Evolutionary conservation across 1,140 invertebrate genomes (phyloP).

Genomic region (Drosophila sechellia): DNA sequence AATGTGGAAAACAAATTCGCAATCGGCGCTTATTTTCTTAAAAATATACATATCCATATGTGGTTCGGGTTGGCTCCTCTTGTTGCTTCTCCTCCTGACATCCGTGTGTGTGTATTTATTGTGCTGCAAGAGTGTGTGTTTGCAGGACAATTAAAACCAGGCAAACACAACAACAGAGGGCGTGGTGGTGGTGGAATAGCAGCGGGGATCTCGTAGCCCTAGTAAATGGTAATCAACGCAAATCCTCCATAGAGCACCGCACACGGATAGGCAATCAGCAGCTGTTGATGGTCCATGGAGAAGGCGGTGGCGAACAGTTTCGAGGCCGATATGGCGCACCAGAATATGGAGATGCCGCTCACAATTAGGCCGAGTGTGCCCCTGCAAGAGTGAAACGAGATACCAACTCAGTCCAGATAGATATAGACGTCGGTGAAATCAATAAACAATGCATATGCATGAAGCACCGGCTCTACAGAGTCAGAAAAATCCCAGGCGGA

Average conservation of each 20-base stretch:
- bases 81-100: conserved; percentile 13
- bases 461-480: conserved; percentile 24
- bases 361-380: conserved; percentile 86
- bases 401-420: conserved; percentile 44
- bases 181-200: conserved; percentile 17
- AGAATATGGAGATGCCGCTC: conserved; percentile 89
- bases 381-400: conserved; percentile 74
- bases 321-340: conserved; percentile 93
- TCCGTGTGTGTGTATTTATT: conserved; percentile 30
- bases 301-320: conserved; percentile 92
- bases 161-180: conserved; percentile 43
- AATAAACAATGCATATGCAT: conserved; percentile 82
- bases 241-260: conserved; percentile 94
- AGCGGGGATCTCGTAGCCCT: conserved; percentile 48
- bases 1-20: conserved; percentile 69
- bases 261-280: conserved; percentile 94
- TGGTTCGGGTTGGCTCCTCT: conserved; percentile 28
- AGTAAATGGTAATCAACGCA: conserved; percentile 91
- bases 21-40: conserved; percentile 78
- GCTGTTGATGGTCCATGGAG: conserved; percentile 91
- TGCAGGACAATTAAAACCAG: conserved; percentile 71
- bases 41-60: conserved; percentile 50
- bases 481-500: background rate
- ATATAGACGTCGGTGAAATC: conserved; percentile 60
- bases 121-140: conserved; percentile 31